Percentiles rank a stretch among this genome's conserved stretches.
Conservation (phyloP, 2,888 invertebrate species). For the Tipula lateralis region DNA sequence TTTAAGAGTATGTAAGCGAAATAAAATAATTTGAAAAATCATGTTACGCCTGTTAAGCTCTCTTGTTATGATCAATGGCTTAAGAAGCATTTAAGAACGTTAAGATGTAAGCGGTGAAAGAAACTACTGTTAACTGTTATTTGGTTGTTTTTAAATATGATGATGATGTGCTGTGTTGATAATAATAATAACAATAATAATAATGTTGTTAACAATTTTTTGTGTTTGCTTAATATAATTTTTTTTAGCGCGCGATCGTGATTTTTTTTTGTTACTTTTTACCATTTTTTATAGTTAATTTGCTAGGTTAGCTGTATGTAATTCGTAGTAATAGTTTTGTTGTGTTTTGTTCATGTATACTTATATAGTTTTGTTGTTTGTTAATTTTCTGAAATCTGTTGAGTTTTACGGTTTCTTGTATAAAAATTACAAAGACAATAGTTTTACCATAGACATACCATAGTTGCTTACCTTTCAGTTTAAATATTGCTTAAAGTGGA, state of each 20-base stretch:
- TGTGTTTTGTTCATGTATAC: constrained; percentile 14
- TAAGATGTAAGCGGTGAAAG: background rate
- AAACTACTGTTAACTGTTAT: constrained; percentile 3
- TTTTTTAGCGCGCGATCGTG: background rate
- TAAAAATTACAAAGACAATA: too few species aligned
- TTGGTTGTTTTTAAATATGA: background rate
- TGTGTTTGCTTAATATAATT: background rate
- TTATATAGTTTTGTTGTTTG: background rate
- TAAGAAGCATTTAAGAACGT: background rate
- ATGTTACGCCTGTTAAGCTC: background rate
- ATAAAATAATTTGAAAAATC: background rate
- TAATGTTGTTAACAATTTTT: background rate
- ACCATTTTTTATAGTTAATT: background rate
- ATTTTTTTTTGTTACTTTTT: background rate
- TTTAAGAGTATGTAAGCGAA: background rate
- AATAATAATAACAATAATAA: background rate
- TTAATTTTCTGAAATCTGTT: background rate
- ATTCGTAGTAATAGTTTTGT: background rate
- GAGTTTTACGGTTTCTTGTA: background rate
- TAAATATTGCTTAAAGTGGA: too few species aligned
- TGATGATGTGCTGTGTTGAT: background rate
- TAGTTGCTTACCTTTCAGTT: too few species aligned
- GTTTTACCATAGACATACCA: too few species aligned
- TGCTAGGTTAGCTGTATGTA: constrained; percentile 12
- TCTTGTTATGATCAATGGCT: background rate